A percentile compares a stretch with the other conserved stretches of the same genome.
Evolutionary conservation across 2,888 invertebrate genomes (phyloP).

Genomic region (Ferdinandea cuprea): DNA sequence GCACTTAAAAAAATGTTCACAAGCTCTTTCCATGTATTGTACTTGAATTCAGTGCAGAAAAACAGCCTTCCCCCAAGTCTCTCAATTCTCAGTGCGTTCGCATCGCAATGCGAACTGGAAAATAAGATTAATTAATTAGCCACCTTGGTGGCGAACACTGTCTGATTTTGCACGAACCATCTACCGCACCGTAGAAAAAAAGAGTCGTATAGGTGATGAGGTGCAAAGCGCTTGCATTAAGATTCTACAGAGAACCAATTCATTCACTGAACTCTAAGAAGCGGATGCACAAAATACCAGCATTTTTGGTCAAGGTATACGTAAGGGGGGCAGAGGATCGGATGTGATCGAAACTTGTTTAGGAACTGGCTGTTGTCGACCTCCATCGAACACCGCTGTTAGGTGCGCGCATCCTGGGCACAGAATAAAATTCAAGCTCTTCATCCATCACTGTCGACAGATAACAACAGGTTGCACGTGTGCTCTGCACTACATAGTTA

Average conservation of each 20-base stretch:
- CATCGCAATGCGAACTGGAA: slow-evolving; percentile 65
- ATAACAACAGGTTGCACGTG: slow-evolving; percentile 71
- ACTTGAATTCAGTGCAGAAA: slow-evolving; percentile 52
- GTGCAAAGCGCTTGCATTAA: slow-evolving; percentile 55
- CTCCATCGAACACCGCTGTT: slow-evolving; percentile 17
- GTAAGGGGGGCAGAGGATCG: neutral
- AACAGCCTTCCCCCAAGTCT: slow-evolving; percentile 33
- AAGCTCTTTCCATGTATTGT: slow-evolving; percentile 23
- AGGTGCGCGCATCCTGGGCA: slow-evolving; percentile 50
- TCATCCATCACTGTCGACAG: slow-evolving; percentile 74
- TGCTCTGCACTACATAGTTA: slow-evolving; percentile 53
- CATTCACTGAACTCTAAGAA: slow-evolving; percentile 68
- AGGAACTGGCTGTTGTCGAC: slow-evolving; percentile 23
- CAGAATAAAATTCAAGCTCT: slow-evolving; percentile 56
- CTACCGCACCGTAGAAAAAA: slow-evolving; percentile 38
- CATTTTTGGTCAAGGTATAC: slow-evolving; percentile 28
- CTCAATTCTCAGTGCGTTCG: slow-evolving; percentile 23
- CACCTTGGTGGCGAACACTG: slow-evolving; percentile 72
- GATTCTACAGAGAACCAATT: slow-evolving; percentile 65
- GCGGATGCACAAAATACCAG: slow-evolving; percentile 73
- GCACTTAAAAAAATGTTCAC: slow-evolving; percentile 17
- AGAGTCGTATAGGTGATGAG: slow-evolving; percentile 36
- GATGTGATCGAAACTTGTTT: slow-evolving; percentile 68
- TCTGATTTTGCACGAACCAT: slow-evolving; percentile 62
- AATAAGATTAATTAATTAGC: slow-evolving; percentile 75